Evolutionary conservation across 2,797 vertebrate genomes (phyloP).

Genomic region (Rhadinocentrus ornatus): DNA sequence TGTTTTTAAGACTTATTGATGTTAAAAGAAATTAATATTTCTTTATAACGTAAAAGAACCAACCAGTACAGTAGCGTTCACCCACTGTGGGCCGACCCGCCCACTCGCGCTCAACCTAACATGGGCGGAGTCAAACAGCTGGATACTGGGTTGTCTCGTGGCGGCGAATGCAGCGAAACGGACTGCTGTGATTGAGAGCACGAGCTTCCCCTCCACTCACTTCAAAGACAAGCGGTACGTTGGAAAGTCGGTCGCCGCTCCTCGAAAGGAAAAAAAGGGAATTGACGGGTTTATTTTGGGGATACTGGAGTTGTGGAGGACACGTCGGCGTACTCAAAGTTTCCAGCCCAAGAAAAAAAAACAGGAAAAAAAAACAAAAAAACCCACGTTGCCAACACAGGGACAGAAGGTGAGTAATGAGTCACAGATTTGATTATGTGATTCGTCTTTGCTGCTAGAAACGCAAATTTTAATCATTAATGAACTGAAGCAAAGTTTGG

Average conservation of each 20-base stretch:
- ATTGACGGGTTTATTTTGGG: not conserved
- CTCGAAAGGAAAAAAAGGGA: not conserved
- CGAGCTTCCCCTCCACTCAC: conserved; percentile 17
- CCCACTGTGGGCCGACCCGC: not conserved
- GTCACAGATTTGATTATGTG: conserved; percentile 17
- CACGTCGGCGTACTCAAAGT: conserved; percentile 22
- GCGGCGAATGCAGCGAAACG: conserved; percentile 4
- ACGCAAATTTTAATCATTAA: not conserved
- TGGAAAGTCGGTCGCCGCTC: not conserved
- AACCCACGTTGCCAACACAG: not conserved
- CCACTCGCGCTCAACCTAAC: not conserved
- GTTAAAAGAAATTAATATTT: too few species aligned
- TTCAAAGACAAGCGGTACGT: not conserved
- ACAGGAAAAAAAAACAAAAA: not conserved
- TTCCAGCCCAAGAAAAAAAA: not conserved
- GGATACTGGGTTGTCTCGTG: conserved; percentile 47
- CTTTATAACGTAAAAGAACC: not conserved
- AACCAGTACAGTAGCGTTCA: too few species aligned
- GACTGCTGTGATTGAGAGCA: conserved; percentile 2
- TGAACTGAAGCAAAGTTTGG: conserved; percentile 1
- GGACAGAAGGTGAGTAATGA: conserved; percentile 42
- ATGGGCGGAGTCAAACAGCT: conserved; percentile 76
- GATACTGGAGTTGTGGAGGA: conserved; percentile 1
- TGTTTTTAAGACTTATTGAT: not conserved
- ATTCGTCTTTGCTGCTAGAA: conserved; percentile 15